Evolutionary conservation across 2,113 vertebrate genomes (phyloP).

Genomic region (Bubo blakistoni): DNA sequence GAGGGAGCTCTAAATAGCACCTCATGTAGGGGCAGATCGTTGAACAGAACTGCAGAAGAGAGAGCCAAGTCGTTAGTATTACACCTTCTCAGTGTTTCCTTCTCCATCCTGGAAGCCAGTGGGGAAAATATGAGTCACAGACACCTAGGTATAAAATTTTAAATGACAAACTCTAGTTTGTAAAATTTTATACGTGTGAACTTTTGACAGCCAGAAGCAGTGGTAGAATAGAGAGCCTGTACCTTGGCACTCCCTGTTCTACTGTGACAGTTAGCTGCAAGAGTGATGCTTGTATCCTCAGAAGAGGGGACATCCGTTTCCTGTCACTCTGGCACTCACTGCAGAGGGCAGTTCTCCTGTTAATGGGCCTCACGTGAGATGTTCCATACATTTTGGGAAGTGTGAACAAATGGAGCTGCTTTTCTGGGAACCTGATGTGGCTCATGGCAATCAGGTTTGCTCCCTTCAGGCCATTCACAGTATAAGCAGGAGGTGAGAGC

Average conservation of each 20-base stretch:
- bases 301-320: not conserved
- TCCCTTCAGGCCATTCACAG: not conserved
- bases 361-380: not conserved
- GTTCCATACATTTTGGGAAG: not conserved
- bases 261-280: not conserved
- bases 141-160: slow-evolving; percentile 12
- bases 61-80: not conserved
- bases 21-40: not conserved
- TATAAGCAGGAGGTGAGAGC: not conserved
- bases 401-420: not conserved
- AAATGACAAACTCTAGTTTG: not conserved
- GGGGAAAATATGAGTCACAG: slow-evolving; percentile 35
- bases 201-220: not conserved
- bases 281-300: not conserved
- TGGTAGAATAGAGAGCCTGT: not conserved
- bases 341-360: not conserved
- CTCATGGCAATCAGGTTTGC: not conserved
- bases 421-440: not conserved
- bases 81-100: slow-evolving; percentile 39
- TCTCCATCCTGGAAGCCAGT: not conserved
- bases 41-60: not conserved
- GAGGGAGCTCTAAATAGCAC: slow-evolving; percentile 15
- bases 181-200: not conserved
- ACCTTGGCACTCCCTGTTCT: not conserved
- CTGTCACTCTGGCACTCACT: not conserved